Evolutionary conservation across 2,888 invertebrate species (phyloP).

Genomic region (Andrena bicolor): DNA sequence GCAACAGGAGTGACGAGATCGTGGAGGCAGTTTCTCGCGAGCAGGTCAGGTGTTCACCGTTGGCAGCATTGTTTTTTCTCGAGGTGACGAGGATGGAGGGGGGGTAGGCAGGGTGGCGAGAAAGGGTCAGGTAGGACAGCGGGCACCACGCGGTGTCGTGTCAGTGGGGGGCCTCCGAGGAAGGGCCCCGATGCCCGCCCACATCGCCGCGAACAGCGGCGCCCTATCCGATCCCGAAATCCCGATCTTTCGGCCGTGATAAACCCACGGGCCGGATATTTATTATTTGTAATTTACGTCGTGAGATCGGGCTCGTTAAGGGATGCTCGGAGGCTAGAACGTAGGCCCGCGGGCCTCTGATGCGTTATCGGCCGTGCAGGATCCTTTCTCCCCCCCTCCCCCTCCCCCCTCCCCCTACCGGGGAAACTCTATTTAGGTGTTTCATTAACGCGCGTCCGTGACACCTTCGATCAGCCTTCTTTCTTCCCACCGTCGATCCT

Average conservation of each 20-base stretch:
- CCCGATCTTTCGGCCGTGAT: slow-evolving; percentile 78
- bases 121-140: slow-evolving; percentile 68
- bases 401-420: too few species aligned
- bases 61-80: slow-evolving; percentile 59
- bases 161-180: slow-evolving; percentile 79
- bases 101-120: slow-evolving; percentile 24
- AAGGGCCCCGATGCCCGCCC: slow-evolving; percentile 83
- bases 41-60: slow-evolving; percentile 59
- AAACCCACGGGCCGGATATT: slow-evolving; percentile 77
- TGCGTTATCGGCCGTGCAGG: slow-evolving; percentile 21
- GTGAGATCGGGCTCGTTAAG: slow-evolving; percentile 73
- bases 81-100: slow-evolving; percentile 53
- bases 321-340: slow-evolving; percentile 51
- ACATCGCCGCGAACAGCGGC: slow-evolving; percentile 72
- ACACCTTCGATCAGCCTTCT: not conserved
- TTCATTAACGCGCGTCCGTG: slow-evolving; percentile 16
- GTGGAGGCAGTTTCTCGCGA: slow-evolving; percentile 47
- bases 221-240: slow-evolving; percentile 67
- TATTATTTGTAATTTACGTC: slow-evolving; percentile 82
- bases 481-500: not conserved
- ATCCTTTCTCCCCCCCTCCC: not conserved
- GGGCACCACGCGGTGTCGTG: slow-evolving; percentile 76
- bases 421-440: slow-evolving; percentile 22
- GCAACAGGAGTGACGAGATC: slow-evolving; percentile 61
- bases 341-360: not conserved